Base-by-base conservation (phyloP, 2,888 invertebrate species). In the Crioceris asparagi region DNA sequence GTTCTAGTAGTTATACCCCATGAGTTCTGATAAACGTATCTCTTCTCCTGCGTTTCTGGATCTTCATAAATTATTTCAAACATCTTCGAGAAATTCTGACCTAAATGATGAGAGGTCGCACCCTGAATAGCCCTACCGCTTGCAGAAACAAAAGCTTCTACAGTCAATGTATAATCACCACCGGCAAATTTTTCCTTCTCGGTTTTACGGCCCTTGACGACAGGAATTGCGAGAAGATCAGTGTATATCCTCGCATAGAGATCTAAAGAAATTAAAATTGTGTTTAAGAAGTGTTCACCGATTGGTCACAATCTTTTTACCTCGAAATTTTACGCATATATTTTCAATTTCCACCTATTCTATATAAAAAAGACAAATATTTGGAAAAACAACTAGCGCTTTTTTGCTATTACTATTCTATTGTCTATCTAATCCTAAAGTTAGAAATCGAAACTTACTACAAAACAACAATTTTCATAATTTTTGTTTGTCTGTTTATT, bases 161-260 rank as follows among this genome's bases (percentile, higher is more conserved):
- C 90, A 0, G 98, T 97, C 5, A 93, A 90, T 4, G 97, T 97
- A 61, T 90, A 97, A 64, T 91, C 87, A 3, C 90, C 93, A 15
- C 98, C 98, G 2, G 98, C 97, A 65, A 99, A 99, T 64, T 98
- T 96, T 65, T 99, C 98, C 65, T 97, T 97, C 66, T 94, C 93
- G 0, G 96, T 94, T 72, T 98, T 98, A 11, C 84, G 77, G 0
- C 93, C 96, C 57, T 79, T 84, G n/a, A 94, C 74, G 1, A 98
- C 97, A 0, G 98, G 98, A 43, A 99, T 79, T 0, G 98, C 98
- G 30, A 94, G 55, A 51, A 86, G 64, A 58, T 94, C 79, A 34
- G 88, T 90, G 66, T 98, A 99, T 7, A 98, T 79, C 44, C 74
- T 68, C 0, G 84, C 83, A 64, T 99, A 99, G 27, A 96, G 67